Evolutionary conservation across 2,113 vertebrate genomes (phyloP), one percentile per base, ranked within the genome.

Genomic region (Alces alces): DNA sequence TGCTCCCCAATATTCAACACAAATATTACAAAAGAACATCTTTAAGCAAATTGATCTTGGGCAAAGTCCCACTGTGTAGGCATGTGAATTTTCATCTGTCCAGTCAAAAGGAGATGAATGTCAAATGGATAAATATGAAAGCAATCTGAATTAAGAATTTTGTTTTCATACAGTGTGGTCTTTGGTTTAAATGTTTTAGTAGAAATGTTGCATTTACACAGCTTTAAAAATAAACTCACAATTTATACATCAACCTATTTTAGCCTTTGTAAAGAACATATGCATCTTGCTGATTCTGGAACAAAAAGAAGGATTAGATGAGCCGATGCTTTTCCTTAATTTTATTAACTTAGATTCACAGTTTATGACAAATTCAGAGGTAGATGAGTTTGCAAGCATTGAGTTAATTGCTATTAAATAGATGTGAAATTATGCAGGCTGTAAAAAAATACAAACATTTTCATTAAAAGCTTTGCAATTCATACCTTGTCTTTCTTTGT

Each of bases 381-480:
- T 52, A 84, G 33, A 52, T 70, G 27, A 95, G 43, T 80, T 76
- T 95, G 10, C 25, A 86, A n/a, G 43, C 45, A n/a, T 36, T 95
- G 33, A 94, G 94, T 55, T 76, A 73, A 92, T 58, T 76, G 43
- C 66, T 84, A 90, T 64, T 92, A 92, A 55, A 60, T 13, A 19
- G 2, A 8, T 58, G 17, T 86, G 61, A 95, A 92, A 83, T 90
- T 88, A 55, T 19, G 10, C 39, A 58, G 39, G 6, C 39, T 57
- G 5, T 84, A 30, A 93, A 96, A 94, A 89, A 58, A 87, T 52
- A 45, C 33, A 96, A 57, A 64, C 7, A 73, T 52, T 66, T 43
- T 82, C 36, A 96, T 82, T 86, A 97, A 96, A 97, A 36, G 3
- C 28, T 95, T 96, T 96, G 54, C 16, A 95, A 80, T 4, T 43